phyloP scores from a whole-genome alignment of 2,113 vertebrate genomes.

The Trogon surrucura region DNA sequence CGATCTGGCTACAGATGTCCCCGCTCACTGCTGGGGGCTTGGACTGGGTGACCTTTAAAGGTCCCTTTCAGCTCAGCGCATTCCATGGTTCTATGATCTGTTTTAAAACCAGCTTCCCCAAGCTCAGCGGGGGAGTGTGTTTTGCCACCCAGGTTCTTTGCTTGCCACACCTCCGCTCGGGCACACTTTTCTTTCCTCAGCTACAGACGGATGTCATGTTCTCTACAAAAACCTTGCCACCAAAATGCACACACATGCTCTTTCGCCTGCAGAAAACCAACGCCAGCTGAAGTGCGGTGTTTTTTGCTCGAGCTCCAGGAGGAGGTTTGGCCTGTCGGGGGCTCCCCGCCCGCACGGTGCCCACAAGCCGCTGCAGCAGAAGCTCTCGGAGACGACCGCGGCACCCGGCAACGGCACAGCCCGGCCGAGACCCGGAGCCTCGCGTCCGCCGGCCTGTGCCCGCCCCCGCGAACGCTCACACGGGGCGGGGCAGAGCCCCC shows the following conservation, averaged over 20 bases:
- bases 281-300: rapidly evolving
- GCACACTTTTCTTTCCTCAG: background rate
- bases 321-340: too few relatives aligned
- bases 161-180: background rate
- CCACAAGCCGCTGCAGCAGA: too few relatives aligned
- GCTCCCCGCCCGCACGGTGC: too few relatives aligned
- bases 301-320: background rate
- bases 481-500: background rate
- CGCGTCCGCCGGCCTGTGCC: background rate
- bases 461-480: background rate
- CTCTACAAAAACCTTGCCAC: background rate
- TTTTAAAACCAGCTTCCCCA: background rate
- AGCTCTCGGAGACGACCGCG: too few relatives aligned
- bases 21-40: too few relatives aligned
- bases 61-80: background rate
- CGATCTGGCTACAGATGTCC: too few relatives aligned
- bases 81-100: rapidly evolving
- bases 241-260: background rate
- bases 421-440: too few relatives aligned
- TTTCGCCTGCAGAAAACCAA: background rate
- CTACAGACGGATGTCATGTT: rapidly evolving
- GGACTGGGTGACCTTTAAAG: too few relatives aligned
- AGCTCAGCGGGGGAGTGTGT: rapidly evolving
- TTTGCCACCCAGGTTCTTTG: background rate
- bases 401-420: too few relatives aligned